phyloP scores from a whole-genome alignment of 2,888 invertebrate genomes.

The Trichogramma evanescens region DNA sequence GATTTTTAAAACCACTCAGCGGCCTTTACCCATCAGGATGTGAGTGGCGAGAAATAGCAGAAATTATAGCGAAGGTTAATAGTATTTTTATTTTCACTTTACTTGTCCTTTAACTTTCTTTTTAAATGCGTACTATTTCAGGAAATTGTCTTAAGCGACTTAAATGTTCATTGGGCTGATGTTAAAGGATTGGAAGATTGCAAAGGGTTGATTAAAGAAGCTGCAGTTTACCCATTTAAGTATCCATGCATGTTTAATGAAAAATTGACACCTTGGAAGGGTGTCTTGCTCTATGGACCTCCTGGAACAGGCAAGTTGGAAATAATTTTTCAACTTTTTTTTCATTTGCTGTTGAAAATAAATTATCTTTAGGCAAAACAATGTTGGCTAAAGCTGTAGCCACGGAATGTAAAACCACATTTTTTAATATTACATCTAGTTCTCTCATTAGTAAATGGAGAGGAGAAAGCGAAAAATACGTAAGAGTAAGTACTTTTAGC shows the following conservation, averaged over 20 bases:
- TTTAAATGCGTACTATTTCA: slow-evolving; percentile 28
- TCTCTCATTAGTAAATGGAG: slow-evolving; percentile 92
- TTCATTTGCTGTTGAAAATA: background rate
- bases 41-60: slow-evolving; percentile 62
- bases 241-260: slow-evolving; percentile 67
- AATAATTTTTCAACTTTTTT: background rate
- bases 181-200: slow-evolving; percentile 70
- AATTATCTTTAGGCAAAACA: slow-evolving; percentile 62
- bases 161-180: slow-evolving; percentile 71
- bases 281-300: slow-evolving; percentile 62
- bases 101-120: background rate
- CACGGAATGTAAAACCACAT: slow-evolving; percentile 70
- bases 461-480: slow-evolving; percentile 89
- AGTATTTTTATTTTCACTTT: slow-evolving; percentile 2
- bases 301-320: slow-evolving; percentile 62
- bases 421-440: slow-evolving; percentile 87
- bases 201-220: slow-evolving; percentile 75
- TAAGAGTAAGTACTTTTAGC: slow-evolving; percentile 55
- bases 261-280: slow-evolving; percentile 72
- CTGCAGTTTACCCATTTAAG: slow-evolving; percentile 72
- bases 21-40: slow-evolving; percentile 38
- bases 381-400: slow-evolving; percentile 83
- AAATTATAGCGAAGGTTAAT: slow-evolving; percentile 59
- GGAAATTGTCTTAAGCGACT: slow-evolving; percentile 60
- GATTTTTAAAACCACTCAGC: slow-evolving; percentile 36